Base-by-base conservation (phyloP, 1,140 invertebrate species). In the Pteromalus puparum region DNA sequence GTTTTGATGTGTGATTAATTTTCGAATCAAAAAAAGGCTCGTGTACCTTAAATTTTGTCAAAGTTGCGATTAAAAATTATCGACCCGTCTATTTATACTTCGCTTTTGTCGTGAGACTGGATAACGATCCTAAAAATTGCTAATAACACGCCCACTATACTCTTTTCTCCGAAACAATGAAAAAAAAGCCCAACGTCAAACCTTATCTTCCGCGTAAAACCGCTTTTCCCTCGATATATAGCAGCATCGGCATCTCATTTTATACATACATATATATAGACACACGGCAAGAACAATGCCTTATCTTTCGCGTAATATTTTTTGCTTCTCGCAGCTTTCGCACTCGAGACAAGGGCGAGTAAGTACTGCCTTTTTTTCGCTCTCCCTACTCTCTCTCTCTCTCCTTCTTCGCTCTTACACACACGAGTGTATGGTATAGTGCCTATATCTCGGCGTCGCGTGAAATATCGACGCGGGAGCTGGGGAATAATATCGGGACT, bases 301-400 rank as follows among this genome's bases (percentile, higher is more conserved):
- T 79, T 42, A 21, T 67, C 26, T 68, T 38, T 30, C n/a, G 38
- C 24, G n/a, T 13, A 80, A 70, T 72, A 72, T 42, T 48, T 80
- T 72, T 81, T 72, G 2, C 68, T 42, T 24, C 67, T 70, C 65
- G 15, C 24, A 61, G n/a, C 34, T 80, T 24, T 78, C 38, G 30
- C 28, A 81, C 30, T 74, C 12, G 28, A 81, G 46, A 81, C n/a
- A 74, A 74, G 46, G 18, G 70, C 53, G 53, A 61, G 48, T 53
- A 53, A 18, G 61, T 24, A 81, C 18, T 34, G 18, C 46, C 80
- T 81, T 81, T 68, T 81, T 81, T 18, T 34, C 38, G 61, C 30
- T 34, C 6, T 34, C 4, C 30, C 30, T 34, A 61, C 30, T 34
- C 6, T 34, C 4, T 5, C 30, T 34, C 30, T 34, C 4, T 34